A percentile compares a stretch with the other conserved stretches of the same genome.
Conservation (phyloP, 2,113 vertebrate species). For the Galeopterus variegatus region DNA sequence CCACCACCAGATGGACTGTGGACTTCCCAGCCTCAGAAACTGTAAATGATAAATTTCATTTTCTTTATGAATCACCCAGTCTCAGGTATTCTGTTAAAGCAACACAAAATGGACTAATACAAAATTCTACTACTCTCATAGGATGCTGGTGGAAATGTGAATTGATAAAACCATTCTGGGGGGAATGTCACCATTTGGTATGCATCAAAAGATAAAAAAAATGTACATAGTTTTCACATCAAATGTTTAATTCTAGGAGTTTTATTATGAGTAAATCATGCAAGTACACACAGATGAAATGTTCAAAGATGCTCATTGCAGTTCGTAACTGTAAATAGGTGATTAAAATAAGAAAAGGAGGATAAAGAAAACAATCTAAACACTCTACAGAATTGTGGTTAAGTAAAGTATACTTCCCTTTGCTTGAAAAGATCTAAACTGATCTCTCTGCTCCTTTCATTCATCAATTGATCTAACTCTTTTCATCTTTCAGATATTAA, state of each 20-base stretch:
- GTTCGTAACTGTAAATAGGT: neutral
- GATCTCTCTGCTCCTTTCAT: neutral
- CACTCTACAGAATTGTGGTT: neutral
- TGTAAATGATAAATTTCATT: no score
- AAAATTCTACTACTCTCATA: neutral
- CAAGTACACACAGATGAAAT: neutral
- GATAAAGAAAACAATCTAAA: neutral
- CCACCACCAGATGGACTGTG: no score
- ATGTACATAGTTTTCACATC: neutral
- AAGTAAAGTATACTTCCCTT: neutral
- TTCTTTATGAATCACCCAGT: no score
- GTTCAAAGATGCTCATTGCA: neutral
- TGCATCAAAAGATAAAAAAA: neutral
- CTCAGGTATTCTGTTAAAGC: no score
- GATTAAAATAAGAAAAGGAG: neutral
- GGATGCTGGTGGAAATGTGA: neutral
- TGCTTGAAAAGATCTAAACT: neutral
- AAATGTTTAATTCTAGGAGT: conserved; percentile 17
- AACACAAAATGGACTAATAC: no score
- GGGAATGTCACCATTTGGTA: neutral
- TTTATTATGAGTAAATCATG: neutral
- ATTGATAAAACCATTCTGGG: neutral
- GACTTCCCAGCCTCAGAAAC: no score
- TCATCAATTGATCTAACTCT: neutral
- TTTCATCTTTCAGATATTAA: neutral